These are phyloP conservation scores for Agrotis clavis DNA, from an alignment of 2,888 invertebrate genomes.

Conservation along the genomic window DNA sequence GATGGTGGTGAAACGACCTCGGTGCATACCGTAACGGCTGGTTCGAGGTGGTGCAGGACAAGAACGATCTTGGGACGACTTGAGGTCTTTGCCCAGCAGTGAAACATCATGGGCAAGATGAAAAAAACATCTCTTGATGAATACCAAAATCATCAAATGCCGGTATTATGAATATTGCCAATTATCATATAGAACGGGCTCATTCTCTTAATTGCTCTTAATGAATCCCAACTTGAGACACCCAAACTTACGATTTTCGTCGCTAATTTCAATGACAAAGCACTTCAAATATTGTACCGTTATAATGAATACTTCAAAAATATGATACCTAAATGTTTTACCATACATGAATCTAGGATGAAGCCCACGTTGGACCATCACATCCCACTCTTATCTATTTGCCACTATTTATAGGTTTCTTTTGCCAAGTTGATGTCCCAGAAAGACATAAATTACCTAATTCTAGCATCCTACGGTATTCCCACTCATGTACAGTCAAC, in stretches of 20 bases:
- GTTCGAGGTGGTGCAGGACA: too few species aligned
- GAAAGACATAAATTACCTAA: conserved; percentile 66
- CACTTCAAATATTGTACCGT: not conserved
- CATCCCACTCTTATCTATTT: conserved; percentile 60
- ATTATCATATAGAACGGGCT: too few species aligned
- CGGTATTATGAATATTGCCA: too few species aligned
- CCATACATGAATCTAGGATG: conserved; percentile 9
- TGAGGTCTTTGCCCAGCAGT: too few species aligned
- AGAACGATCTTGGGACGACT: too few species aligned
- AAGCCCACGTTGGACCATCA: conserved; percentile 54
- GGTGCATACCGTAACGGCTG: too few species aligned
- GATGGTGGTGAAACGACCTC: too few species aligned
- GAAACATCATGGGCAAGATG: too few species aligned
- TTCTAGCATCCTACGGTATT: conserved; percentile 66
- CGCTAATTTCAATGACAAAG: not conserved
- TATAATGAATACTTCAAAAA: not conserved
- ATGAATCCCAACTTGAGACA: not conserved
- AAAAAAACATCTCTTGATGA: too few species aligned
- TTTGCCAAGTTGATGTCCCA: conserved; percentile 49
- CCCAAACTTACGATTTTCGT: not conserved
- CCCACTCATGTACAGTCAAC: conserved; percentile 64
- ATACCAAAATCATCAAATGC: too few species aligned
- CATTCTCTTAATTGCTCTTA: too few species aligned
- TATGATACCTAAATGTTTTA: conserved; percentile 18
- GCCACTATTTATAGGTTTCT: conserved; percentile 46